Evolutionary conservation across 2,113 vertebrate genomes (phyloP), one percentile per base, ranked within the genome.

Genomic region (Macquaria ambigua): DNA sequence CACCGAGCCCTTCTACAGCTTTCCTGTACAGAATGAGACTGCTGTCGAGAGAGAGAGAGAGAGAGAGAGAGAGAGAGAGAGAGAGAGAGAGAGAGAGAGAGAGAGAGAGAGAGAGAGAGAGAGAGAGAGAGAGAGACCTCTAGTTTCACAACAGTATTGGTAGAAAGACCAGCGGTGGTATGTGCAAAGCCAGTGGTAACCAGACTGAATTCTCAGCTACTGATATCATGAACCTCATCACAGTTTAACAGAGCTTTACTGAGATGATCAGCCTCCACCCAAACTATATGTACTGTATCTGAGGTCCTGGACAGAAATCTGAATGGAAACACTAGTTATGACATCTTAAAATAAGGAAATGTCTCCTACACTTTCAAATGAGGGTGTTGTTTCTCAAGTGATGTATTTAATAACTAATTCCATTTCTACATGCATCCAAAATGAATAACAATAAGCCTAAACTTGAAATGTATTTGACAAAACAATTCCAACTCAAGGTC

Each of bases 1-100:
- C 84, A 71, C 72, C 12, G 34, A 79, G 48, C 63, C 71, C 79
- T 83, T 37, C 61, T 76, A 63, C n/a, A 75, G 52, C 25, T 70
- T 69, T 67, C n/a, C 69, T 62, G 58, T 79, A 66, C 53, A 72
- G 46, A 39, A 15, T 31, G 70, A 82, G 53, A 73, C 31, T 55
- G 53, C 81, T 77, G 69, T 59, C 20, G 2, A 0, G 50, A 43
- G 39, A 43, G 12, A n/a, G 52, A 53, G 20, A 53, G 1, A 50
- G 15, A 34, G 74, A 25, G 15, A 63, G 10, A 63, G 74, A 50
- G 34, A 8, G 15, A 18, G 15, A 67, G 64, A 48, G 2, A 0
- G 50, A 43, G 39, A 43, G 12, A n/a, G 52, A 53, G 20, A 53
- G 1, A 50, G 15, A 34, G 74, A 25, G 15, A 63, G 10, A 63